Percentiles rank a stretch among this genome's conserved stretches.
Conservation (phyloP, 1,140 invertebrate species). For the Tetramorium parvispinum region DNA sequence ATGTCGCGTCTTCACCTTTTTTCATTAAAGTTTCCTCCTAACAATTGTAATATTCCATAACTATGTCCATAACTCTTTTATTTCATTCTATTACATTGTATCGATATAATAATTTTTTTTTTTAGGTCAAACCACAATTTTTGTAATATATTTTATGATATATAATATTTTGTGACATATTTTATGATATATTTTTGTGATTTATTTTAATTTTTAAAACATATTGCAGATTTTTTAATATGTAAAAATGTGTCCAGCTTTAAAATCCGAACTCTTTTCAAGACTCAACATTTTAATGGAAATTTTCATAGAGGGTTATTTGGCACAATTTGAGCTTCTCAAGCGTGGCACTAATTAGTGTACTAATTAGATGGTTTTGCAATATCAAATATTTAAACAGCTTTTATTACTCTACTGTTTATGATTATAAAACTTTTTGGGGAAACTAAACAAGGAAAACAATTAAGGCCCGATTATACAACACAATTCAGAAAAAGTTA, state of each 20-base stretch:
- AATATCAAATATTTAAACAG: conserved; percentile 25
- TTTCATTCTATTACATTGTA: background rate
- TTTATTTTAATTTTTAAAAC: background rate
- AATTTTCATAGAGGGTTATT: conserved; percentile 25
- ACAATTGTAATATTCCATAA: background rate
- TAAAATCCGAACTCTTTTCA: background rate
- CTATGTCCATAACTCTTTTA: background rate
- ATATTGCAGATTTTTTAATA: background rate
- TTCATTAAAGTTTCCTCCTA: background rate
- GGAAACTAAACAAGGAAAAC: background rate
- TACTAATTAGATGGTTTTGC: conserved; percentile 8
- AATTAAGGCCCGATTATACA: background rate
- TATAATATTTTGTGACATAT: background rate
- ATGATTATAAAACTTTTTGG: conserved; percentile 13
- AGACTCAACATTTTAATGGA: background rate
- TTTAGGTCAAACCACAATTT: background rate
- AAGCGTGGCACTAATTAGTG: conserved; percentile 5
- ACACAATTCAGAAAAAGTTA: background rate
- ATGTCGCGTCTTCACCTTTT: background rate
- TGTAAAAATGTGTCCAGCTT: background rate
- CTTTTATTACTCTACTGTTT: background rate
- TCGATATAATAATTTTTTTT: background rate
- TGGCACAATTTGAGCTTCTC: background rate
- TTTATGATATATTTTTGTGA: background rate
- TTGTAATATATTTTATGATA: background rate